Evolutionary conservation across 2,888 invertebrate species (phyloP).

Genomic region (Dryadula phaetusa): DNA sequence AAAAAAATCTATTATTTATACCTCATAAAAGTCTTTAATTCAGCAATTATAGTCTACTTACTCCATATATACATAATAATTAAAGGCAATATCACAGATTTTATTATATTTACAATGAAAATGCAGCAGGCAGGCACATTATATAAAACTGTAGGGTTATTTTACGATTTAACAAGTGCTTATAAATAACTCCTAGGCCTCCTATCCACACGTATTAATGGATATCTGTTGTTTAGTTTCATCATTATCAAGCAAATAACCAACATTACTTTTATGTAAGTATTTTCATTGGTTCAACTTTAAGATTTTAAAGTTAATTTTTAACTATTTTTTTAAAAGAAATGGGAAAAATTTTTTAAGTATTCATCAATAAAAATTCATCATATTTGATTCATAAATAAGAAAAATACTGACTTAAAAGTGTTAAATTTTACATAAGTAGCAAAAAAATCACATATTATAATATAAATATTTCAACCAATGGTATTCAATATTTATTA

Average conservation of each 20-base stretch:
- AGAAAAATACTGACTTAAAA: too few relatives aligned
- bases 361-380: too few relatives aligned
- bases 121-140: constrained; percentile 9
- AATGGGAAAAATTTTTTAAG: too few relatives aligned
- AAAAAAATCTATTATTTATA: background rate
- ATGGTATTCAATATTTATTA: background rate
- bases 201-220: constrained; percentile 24
- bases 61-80: constrained; percentile 6
- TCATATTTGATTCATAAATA: too few relatives aligned
- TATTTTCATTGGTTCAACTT: too few relatives aligned
- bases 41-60: constrained; percentile 3
- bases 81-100: constrained; percentile 15
- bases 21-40: background rate
- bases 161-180: constrained; percentile 30
- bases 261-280: background rate
- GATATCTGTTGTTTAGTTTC: constrained; percentile 14
- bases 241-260: background rate
- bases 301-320: background rate
- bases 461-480: too few relatives aligned
- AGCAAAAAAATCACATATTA: too few relatives aligned
- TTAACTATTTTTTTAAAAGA: background rate
- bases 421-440: too few relatives aligned
- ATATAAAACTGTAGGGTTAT: constrained; percentile 16
- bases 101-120: constrained; percentile 32
- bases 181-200: constrained; percentile 26